Evolutionary conservation across 23 tunicate species (phyloP).

Genomic region (Phallusia fumigata): DNA sequence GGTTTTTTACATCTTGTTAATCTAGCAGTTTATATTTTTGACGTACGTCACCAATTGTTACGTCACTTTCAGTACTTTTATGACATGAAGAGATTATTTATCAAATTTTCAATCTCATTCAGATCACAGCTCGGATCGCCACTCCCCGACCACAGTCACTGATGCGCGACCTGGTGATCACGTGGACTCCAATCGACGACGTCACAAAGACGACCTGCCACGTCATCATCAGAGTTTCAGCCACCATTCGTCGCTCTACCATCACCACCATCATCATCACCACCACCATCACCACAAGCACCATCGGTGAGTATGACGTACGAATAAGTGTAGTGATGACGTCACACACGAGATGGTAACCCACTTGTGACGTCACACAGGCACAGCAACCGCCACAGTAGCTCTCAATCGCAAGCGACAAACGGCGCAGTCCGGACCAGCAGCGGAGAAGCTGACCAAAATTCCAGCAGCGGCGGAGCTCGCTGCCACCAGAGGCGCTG

Average conservation of each 20-base stretch:
- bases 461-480: slow-evolving; percentile 31
- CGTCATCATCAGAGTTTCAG: slow-evolving; percentile 72
- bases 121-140: slow-evolving; percentile 11
- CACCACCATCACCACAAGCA: slow-evolving; percentile 94
- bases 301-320: slow-evolving; percentile 40
- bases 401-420: slow-evolving; percentile 24
- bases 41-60: too few species aligned
- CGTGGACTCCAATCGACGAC: slow-evolving; percentile 29
- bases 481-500: slow-evolving; percentile 58
- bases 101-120: too few species aligned
- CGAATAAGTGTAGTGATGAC: neutral
- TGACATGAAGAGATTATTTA: too few species aligned
- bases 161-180: slow-evolving; percentile 14
- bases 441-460: slow-evolving; percentile 35
- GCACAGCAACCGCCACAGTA: slow-evolving; percentile 53
- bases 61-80: too few species aligned
- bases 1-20: neutral
- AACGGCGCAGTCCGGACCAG: slow-evolving; percentile 25
- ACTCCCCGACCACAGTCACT: slow-evolving; percentile 31
- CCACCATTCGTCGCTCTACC: slow-evolving; percentile 70
- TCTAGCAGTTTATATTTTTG: too few species aligned
- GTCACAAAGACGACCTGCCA: slow-evolving; percentile 48
- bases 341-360: neutral
- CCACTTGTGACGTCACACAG: slow-evolving; percentile 15
- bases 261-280: slow-evolving; percentile 92